Percentiles rank a stretch among this genome's conserved stretches.
phyloP scores from a whole-genome alignment of 2,888 invertebrate species.

The Chymomyza caudatula region DNA sequence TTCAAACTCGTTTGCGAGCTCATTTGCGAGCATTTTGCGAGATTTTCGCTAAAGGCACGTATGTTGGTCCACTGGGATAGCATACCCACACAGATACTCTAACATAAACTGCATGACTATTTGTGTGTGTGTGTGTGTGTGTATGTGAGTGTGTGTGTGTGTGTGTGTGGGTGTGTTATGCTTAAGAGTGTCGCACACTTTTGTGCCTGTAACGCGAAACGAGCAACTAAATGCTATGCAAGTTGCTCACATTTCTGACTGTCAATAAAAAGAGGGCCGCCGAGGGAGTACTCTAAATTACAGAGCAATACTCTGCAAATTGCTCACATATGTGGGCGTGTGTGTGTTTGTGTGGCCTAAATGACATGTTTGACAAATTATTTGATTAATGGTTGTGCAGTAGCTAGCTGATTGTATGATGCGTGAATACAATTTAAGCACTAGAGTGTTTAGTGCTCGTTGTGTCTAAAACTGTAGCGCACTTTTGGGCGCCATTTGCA shows the following conservation, averaged over 20 bases:
- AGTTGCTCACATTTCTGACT: slow-evolving; percentile 4
- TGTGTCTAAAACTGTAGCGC: slow-evolving; percentile 16
- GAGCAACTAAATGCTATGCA: not conserved
- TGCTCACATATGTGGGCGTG: not conserved
- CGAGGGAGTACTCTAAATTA: not conserved
- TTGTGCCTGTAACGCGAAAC: slow-evolving; percentile 1
- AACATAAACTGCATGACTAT: slow-evolving; percentile 12
- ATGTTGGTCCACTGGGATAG: too few species aligned
- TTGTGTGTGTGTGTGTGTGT: too few species aligned
- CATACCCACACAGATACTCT: too few species aligned
- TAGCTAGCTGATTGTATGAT: slow-evolving; percentile 19
- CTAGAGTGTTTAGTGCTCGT: slow-evolving; percentile 13
- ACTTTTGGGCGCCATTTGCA: slow-evolving; percentile 27
- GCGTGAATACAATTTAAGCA: slow-evolving; percentile 63
- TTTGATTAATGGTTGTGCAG: slow-evolving; percentile 59
- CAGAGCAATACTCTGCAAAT: not conserved
- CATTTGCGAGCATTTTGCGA: too few species aligned
- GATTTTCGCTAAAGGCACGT: too few species aligned
- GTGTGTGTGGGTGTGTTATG: not conserved
- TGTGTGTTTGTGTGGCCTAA: slow-evolving; percentile 8
- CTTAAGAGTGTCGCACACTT: slow-evolving; percentile 26
- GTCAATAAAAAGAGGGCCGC: not conserved
- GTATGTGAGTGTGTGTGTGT: too few species aligned
- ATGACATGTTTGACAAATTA: slow-evolving; percentile 70
- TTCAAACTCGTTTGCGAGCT: too few species aligned